Evolutionary conservation across 2,888 invertebrate species (phyloP).

Genomic region (Iselma pallidipennis): DNA sequence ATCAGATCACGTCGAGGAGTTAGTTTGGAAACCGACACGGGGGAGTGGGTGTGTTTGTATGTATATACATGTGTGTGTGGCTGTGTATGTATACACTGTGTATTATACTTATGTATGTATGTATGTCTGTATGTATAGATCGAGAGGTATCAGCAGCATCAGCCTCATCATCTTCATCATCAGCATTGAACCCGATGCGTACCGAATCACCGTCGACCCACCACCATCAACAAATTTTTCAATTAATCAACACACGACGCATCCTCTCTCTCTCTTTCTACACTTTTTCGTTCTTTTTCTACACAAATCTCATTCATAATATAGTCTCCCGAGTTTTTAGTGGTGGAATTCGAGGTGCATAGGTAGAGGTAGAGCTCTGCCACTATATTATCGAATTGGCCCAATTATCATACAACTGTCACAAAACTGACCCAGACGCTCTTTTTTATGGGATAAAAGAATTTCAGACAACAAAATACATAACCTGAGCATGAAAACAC

Average conservation of each 20-base stretch:
- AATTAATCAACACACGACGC: not conserved
- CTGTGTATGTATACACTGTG: not conserved
- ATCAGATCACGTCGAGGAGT: slow-evolving; percentile 26
- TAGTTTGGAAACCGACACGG: slow-evolving; percentile 21
- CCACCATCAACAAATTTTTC: not conserved
- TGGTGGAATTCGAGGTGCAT: not conserved
- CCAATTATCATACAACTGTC: not conserved
- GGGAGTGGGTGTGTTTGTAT: slow-evolving; percentile 3
- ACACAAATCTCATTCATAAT: not conserved
- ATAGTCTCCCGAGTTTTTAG: not conserved
- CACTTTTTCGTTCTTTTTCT: not conserved
- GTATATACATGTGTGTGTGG: not conserved
- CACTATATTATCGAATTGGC: not conserved
- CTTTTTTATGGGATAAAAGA: no score
- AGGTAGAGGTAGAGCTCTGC: not conserved
- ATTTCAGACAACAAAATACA: no score
- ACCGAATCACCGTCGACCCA: not conserved
- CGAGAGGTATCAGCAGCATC: not conserved
- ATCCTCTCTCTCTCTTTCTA: not conserved
- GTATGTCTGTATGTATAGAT: not conserved
- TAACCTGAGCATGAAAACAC: no score
- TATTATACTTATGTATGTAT: not conserved
- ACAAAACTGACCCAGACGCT: no score
- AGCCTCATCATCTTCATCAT: not conserved
- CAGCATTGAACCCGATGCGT: not conserved